Base-by-base conservation (phyloP, 2,888 invertebrate species). In the Argyresthia albistria region DNA sequence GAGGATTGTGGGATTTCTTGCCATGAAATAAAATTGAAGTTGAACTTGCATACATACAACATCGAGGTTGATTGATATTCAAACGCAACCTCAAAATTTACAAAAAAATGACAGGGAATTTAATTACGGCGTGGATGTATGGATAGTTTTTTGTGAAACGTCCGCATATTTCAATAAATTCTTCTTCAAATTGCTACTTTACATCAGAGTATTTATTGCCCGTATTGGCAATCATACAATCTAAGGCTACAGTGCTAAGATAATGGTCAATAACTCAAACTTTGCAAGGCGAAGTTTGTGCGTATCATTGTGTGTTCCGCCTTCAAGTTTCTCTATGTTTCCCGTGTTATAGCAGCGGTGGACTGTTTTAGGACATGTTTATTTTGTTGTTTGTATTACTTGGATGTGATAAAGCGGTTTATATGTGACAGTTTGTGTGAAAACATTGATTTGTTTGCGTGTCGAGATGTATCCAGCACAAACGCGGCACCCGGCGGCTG, bases 401-500 rank as follows among this genome's bases (percentile, higher is more conserved):
- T 68, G 75, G 70, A 73, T 78, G 46, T 46, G 37, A 69, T 55
- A 80, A 73, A 76, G 76, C 75, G 56, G 72, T 73, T 69, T 70
- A 65, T 72, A 75, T 78, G 78, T 81, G 72, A 79, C 37, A 15
- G 48, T 48, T 75, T 66, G 67, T 71, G 59, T 67, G 57, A 59
- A 63, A 57, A 57, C 59, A 57, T 59, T 56, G 55, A 56, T 52
- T 60, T 62, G 56, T 59, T 56, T 54, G 59, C 61, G 60, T 60
- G 63, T 62, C 66, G 75, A 64, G 73, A 93, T 93, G 93, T 93
- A 93, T 88, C 92, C 93, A 76, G 89, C 92, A 76, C 91, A 92
- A 80, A 90, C 92, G 80, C 90, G 93, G 89, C 93, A 93, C 88
- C 92, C 93, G 82, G 90, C 92, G 75, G 90, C 91, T 76, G 90